Conservation (phyloP, 2,113 vertebrate species). For the Tupaia tana region DNA sequence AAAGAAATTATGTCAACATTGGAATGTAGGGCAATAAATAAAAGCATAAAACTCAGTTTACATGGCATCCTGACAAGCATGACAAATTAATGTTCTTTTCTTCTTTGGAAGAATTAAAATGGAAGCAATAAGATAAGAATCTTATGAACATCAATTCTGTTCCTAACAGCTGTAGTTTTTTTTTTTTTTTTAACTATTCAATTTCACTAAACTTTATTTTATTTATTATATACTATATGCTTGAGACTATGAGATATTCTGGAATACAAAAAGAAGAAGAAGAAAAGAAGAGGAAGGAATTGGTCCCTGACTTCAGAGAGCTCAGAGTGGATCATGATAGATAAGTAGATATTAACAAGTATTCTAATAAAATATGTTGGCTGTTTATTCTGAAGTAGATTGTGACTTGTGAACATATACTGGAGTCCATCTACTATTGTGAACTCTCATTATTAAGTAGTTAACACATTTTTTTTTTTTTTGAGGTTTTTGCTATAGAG, state of each 20-base stretch:
- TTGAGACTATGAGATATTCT: slow-evolving; percentile 22
- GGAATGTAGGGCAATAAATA: not conserved
- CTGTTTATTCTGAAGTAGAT: not conserved
- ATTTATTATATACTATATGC: not conserved
- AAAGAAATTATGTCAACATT: slow-evolving; percentile 60
- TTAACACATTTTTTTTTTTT: not conserved
- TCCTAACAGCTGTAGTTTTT: not conserved
- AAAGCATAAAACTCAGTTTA: slow-evolving; percentile 19
- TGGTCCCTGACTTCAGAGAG: not conserved
- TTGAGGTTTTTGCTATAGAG: too few relatives aligned
- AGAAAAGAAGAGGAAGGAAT: not conserved
- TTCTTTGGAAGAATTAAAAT: slow-evolving; percentile 61
- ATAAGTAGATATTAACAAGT: not conserved
- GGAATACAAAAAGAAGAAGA: not conserved
- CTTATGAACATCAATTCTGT: not conserved
- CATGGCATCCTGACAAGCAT: slow-evolving; percentile 70
- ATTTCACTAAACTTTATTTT: not conserved
- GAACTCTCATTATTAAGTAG: not conserved
- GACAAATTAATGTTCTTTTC: slow-evolving; percentile 63
- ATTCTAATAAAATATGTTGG: not conserved
- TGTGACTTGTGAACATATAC: not conserved
- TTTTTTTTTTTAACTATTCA: not conserved
- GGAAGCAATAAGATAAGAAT: slow-evolving; percentile 38
- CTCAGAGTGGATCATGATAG: not conserved
- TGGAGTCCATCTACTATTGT: not conserved